Base-by-base conservation (phyloP, 1,140 invertebrate species). In the Calephelis nemesis region DNA sequence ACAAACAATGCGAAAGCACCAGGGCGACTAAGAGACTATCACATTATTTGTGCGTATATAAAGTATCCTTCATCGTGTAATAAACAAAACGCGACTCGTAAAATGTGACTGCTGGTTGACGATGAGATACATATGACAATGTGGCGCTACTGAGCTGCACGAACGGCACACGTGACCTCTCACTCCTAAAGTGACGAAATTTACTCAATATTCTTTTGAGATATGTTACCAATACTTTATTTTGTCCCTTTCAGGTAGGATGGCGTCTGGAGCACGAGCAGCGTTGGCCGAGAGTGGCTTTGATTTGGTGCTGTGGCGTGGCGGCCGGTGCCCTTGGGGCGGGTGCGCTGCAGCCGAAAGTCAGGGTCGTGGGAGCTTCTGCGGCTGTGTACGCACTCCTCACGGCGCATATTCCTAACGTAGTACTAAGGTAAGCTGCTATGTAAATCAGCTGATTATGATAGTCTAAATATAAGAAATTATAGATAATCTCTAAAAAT, bases 341-440 rank as follows among this genome's bases (percentile, higher is more conserved):
- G 8, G 96, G 96, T 8, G 93, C 96, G 71, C 89, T 96, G 74
- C 97, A 98, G 88, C 96, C 97, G 0, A 88, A 93, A 77, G 93
- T 97, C 54, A 95, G 93, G 74, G 93, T 99, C 65, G 95, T 98
- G 60, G 98, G 98, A 13, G 97, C 98, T 58, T 98, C 97, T 62
- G 98, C 97, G 11, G 98, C 98, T n/a, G 97, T 98, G 64, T 99
- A 99, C 92, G 96, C 98, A 42, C 91, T 99, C 50, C 94, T 99
- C 58, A 95, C 97, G 48, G 98, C 97, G 73, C 97, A 99, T 87
- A 91, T 98, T 63, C 95, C 98, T 30, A 97, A 97, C 90, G 94
- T 98, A 64, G 95, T 97, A 83, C 92, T 98, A 0, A 85, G 83
- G 88, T 89, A 66, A 45, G 42, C 42, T 9, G 42, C 6, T 45